These are phyloP conservation scores for Forpus xanthops DNA, from an alignment of 2,797 vertebrate species.

Conservation along the genomic window DNA sequence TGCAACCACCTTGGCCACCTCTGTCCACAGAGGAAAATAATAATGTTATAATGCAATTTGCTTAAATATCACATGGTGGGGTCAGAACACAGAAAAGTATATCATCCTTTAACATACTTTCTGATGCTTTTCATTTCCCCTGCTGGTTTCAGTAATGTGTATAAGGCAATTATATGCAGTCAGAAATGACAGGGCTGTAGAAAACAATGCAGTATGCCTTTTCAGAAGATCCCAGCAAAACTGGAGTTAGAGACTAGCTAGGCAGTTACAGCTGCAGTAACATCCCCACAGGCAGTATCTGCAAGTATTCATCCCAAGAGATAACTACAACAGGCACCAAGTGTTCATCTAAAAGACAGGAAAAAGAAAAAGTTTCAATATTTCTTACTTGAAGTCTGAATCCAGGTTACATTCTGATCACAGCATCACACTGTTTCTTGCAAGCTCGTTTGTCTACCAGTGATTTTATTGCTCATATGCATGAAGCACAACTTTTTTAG, in stretches of 20 bases:
- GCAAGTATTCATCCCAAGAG: not conserved
- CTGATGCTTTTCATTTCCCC: not conserved
- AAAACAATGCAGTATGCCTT: not conserved
- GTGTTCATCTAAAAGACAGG: not conserved
- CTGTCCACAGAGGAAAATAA: rapidly evolving
- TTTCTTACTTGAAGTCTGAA: not conserved
- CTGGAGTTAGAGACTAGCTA: not conserved
- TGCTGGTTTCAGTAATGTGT: not conserved
- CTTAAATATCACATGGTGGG: not conserved
- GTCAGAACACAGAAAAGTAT: not conserved
- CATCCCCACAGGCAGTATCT: rapidly evolving
- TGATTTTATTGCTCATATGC: rapidly evolving
- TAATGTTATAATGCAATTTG: not conserved
- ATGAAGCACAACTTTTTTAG: not conserved
- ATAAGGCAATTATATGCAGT: not conserved
- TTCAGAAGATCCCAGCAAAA: not conserved
- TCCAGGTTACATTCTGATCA: not conserved
- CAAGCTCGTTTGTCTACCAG: not conserved
- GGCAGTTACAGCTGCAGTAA: rapidly evolving
- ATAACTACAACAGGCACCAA: rapidly evolving
- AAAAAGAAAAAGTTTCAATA: not conserved
- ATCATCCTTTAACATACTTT: not conserved
- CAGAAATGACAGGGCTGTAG: not conserved
- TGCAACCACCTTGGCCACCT: not conserved
- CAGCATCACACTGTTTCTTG: not conserved